phyloP scores from a whole-genome alignment of 2,888 invertebrate species.

The Dioctria linearis region DNA sequence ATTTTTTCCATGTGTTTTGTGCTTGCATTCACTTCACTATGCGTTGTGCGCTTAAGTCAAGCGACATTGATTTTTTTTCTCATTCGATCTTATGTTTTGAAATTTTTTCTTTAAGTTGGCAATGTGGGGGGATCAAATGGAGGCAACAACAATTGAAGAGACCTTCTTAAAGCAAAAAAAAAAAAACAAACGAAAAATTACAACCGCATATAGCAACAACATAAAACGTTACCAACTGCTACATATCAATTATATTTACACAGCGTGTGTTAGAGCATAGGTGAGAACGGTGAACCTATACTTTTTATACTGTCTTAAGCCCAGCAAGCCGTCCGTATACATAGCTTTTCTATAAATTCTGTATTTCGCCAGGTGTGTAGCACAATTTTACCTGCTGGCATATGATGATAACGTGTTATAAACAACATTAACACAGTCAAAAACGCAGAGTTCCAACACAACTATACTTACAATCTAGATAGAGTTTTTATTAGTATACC shows the following conservation, averaged over 20 bases:
- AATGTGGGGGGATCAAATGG: background rate
- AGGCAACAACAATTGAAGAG: no score
- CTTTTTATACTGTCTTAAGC: background rate
- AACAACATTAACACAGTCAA: background rate
- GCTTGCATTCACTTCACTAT: no score
- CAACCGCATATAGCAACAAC: no score
- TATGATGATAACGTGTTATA: slow-evolving; percentile 9
- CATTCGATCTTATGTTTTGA: slow-evolving; percentile 4
- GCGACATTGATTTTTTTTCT: background rate
- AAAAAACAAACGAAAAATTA: no score
- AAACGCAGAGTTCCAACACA: background rate
- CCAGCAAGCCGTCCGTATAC: background rate
- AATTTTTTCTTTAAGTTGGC: slow-evolving; percentile 24
- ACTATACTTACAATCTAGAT: background rate
- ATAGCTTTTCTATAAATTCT: background rate
- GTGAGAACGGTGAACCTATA: background rate
- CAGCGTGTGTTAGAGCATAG: background rate
- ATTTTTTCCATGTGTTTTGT: slow-evolving; percentile 20
- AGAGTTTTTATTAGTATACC: background rate
- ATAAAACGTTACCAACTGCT: no score
- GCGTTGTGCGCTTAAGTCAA: slow-evolving; percentile 4
- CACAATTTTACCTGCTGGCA: slow-evolving; percentile 33
- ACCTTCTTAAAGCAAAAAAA: no score
- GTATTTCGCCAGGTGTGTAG: slow-evolving; percentile 39
- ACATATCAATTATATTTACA: background rate